Conservation (phyloP, 2,113 vertebrate genomes). For the Willisornis vidua region DNA sequence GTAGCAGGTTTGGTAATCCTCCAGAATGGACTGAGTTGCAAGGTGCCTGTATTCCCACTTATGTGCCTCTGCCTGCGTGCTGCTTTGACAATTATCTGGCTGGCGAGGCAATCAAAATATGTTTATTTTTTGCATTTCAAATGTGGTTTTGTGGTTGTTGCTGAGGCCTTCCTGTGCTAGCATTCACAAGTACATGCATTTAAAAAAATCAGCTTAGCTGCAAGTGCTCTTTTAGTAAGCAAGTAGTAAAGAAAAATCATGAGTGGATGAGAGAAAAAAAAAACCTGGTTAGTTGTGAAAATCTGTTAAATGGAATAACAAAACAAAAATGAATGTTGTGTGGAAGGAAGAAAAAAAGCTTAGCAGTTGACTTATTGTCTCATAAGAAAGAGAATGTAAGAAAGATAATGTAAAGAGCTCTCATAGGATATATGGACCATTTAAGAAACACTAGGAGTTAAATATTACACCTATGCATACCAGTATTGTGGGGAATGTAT, state of each 20-base stretch:
- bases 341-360: no score
- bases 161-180: not conserved
- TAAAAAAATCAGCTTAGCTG: not conserved
- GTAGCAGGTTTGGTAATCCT: not conserved
- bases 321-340: not conserved
- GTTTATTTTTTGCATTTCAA: not conserved
- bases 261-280: not conserved
- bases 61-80: not conserved
- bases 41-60: fast-evolving
- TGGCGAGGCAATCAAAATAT: not conserved
- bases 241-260: not conserved
- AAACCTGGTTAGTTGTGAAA: not conserved
- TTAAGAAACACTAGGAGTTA: not conserved
- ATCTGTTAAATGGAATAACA: not conserved
- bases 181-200: not conserved
- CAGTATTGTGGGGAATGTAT: not conserved
- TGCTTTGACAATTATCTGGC: not conserved
- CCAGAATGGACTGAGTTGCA: fast-evolving
- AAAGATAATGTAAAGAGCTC: fast-evolving
- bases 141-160: not conserved
- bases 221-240: not conserved
- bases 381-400: fast-evolving
- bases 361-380: not conserved
- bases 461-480: not conserved
- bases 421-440: not conserved